Percentiles rank a stretch among this genome's conserved stretches.
Conservation (phyloP, 2,113 vertebrate genomes). For the Lutjanus erythropterus region DNA sequence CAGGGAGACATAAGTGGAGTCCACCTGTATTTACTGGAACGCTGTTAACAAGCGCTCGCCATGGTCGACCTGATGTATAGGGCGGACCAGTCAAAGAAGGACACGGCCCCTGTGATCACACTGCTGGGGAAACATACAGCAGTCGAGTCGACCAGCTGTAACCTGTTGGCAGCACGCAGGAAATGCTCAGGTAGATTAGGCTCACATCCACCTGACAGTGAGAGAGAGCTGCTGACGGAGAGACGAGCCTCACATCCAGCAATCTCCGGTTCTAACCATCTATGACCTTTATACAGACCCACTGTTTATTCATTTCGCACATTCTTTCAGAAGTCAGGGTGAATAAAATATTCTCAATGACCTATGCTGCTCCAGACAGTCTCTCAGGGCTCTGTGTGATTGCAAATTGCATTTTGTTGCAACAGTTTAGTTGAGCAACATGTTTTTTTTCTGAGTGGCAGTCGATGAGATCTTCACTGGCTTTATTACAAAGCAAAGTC, state of each 20-base stretch:
- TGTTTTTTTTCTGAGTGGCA: constrained; percentile 22
- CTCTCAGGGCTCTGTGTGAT: constrained; percentile 13
- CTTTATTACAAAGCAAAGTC: constrained; percentile 66
- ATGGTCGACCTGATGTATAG: constrained; percentile 38
- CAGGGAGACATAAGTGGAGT: constrained; percentile 23
- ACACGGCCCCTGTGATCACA: not conserved
- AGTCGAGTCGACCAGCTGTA: constrained; percentile 14
- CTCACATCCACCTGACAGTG: not conserved
- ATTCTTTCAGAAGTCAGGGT: constrained; percentile 10
- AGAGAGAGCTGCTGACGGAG: not conserved
- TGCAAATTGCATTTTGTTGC: constrained; percentile 64
- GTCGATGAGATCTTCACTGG: constrained; percentile 42
- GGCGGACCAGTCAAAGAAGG: constrained; percentile 22
- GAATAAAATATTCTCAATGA: constrained; percentile 28
- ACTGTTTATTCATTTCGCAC: constrained; percentile 22
- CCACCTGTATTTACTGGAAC: constrained; percentile 47
- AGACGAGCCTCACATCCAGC: not conserved
- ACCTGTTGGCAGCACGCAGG: constrained; percentile 1
- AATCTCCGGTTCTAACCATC: not conserved
- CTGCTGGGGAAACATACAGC: constrained; percentile 7
- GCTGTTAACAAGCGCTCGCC: constrained; percentile 31
- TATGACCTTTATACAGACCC: not conserved
- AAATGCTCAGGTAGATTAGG: not conserved
- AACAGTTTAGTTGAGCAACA: constrained; percentile 67
- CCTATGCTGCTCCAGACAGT: constrained; percentile 8